Base-by-base conservation (phyloP, 2,888 invertebrate genomes). In the Lissocephala sabroskyi region DNA sequence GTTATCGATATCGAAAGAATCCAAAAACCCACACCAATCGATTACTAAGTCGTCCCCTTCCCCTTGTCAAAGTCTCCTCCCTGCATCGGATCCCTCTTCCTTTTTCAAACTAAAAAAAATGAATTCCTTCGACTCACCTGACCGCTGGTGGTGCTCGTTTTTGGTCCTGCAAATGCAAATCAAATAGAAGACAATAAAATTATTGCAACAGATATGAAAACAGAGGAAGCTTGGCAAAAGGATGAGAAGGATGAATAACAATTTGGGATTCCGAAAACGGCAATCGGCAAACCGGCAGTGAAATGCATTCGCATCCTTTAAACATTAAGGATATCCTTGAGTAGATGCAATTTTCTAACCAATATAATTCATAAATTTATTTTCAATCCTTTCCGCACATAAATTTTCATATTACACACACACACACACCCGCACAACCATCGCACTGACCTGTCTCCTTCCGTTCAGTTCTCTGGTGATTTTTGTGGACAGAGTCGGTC, bases 341-440 rank as follows among this genome's bases (percentile, higher is more conserved):
- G 73, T 74, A 74, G 73, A 75, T 77, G 74, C 77, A 81, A 81
- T 81, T 81, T 81, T 81, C 82, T 76, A 78, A 66, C 80, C 81
- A 81, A 81, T 81, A 80, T 81, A 80, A 78, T 80, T 75, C 77
- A 71, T 79, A 81, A 81, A 81, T 81, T 81, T 79, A 79, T 81
- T 81, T 77, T 75, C 81, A 80, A 80, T 79, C 77, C 79, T 78
- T 79, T 80, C 79, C 74, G 80, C 74, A 79, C 78, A 80, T 80
- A 80, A 80, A 80, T 80, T 80, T 65, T 77, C 75, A 70, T 73
- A 74, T 70, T 74, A 74, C 70, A 64, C 74, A 56, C 42, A 66
- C 50, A 45, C 52, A 47, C 49, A 59, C 44, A 61, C 41, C 37
- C 33, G 39, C 26, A 29, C 49, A 41, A 19, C n/a, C n/a, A n/a